Evolutionary conservation across 2,797 vertebrate genomes (phyloP).

Genomic region (Ambastaia sidthimunki): DNA sequence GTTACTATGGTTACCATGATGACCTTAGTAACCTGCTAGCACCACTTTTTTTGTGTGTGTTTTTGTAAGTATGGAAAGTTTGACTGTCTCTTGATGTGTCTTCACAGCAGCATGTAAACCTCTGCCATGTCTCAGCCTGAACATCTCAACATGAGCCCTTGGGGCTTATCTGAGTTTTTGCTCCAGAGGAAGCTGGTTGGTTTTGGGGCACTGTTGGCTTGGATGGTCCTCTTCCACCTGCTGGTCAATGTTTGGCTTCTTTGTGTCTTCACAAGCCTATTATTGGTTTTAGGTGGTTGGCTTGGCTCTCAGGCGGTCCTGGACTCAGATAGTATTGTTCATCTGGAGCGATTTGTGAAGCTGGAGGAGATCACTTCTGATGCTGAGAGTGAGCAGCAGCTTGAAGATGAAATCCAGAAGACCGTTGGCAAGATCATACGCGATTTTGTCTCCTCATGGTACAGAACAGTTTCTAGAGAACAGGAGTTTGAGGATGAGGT

Average conservation of each 20-base stretch:
- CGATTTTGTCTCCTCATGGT: conserved; percentile 95
- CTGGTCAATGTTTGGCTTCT: conserved; percentile 88
- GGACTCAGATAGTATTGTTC: conserved; percentile 75
- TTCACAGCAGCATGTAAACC: conserved; percentile 34
- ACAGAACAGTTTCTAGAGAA: conserved; percentile 83
- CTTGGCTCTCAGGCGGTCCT: conserved; percentile 78
- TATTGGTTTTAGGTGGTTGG: conserved; percentile 87
- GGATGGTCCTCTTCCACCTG: conserved; percentile 85
- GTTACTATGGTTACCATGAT: too few species aligned
- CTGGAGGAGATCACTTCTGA: conserved; percentile 66
- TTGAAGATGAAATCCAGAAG: conserved; percentile 84
- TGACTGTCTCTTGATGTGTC: background rate
- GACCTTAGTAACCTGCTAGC: too few species aligned
- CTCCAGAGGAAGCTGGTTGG: conserved; percentile 77
- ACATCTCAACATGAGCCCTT: conserved; percentile 6
- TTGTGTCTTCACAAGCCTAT: conserved; percentile 84
- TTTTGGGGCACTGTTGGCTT: conserved; percentile 74
- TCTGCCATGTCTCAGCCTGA: conserved; percentile 53
- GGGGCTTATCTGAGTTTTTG: conserved; percentile 66
- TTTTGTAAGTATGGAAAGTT: background rate
- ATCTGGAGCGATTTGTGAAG: conserved; percentile 86
- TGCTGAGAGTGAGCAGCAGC: conserved; percentile 66
- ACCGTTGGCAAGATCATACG: conserved; percentile 88
- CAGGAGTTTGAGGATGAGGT: conserved; percentile 84
- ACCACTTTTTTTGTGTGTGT: too few species aligned